phyloP scores from a whole-genome alignment of 2,113 vertebrate species.

The Fukomys damarensis region DNA sequence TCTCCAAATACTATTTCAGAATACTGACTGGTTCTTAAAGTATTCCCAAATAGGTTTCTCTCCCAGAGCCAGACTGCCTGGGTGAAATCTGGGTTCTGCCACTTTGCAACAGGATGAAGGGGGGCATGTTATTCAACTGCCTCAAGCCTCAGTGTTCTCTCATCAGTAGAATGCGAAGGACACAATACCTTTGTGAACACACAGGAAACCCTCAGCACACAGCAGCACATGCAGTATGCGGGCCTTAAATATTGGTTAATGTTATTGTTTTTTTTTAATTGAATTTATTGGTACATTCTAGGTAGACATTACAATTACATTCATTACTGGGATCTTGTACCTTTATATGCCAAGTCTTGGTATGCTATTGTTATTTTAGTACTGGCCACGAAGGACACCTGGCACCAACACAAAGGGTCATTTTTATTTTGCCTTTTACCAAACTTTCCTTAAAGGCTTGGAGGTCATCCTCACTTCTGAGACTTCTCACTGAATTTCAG shows the following conservation, averaged over 20 bases:
- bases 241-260: neutral
- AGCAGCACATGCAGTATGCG: accelerated
- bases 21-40: neutral
- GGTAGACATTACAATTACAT: no score
- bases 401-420: neutral
- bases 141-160: neutral
- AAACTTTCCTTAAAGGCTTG: neutral
- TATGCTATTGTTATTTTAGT: neutral
- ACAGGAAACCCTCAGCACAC: accelerated
- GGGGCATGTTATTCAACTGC: neutral
- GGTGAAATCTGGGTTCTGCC: neutral
- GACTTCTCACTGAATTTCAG: neutral
- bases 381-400: neutral
- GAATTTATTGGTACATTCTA: no score
- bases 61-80: neutral
- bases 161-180: neutral
- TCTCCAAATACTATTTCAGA: conserved; percentile 5
- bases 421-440: neutral
- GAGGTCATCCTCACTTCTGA: neutral
- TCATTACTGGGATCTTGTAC: no score
- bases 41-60: neutral
- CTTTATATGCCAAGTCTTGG: no score
- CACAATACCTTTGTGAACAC: accelerated
- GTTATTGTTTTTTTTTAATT: neutral
- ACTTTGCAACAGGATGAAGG: neutral